phyloP scores from a whole-genome alignment of 2,888 invertebrate species.

The Himalopsyche tibetana region DNA sequence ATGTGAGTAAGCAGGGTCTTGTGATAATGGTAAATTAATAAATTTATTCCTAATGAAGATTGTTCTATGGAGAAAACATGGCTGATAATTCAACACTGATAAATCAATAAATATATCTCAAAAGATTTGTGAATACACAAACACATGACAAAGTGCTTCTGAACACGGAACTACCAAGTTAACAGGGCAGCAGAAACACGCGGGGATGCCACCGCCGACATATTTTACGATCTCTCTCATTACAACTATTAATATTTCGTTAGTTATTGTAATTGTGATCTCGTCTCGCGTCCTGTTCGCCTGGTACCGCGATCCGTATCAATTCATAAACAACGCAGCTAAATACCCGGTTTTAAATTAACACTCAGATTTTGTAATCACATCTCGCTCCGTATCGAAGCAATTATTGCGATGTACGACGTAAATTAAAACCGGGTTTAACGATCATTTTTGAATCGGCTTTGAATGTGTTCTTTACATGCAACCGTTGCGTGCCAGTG shows the following conservation, averaged over 20 bases:
- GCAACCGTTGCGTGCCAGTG: constrained; percentile 62
- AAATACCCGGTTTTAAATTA: constrained; percentile 59
- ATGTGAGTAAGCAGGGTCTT: not conserved
- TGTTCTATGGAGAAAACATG: not conserved
- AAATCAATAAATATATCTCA: constrained; percentile 37
- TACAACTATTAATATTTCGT: constrained; percentile 63
- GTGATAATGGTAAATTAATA: not conserved
- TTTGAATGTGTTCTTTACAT: constrained; percentile 61
- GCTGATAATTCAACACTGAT: constrained; percentile 15
- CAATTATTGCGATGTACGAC: constrained; percentile 51
- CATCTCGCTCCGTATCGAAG: constrained; percentile 48
- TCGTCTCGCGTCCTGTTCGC: constrained; percentile 51
- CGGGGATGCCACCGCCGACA: constrained; percentile 42
- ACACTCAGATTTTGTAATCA: constrained; percentile 56
- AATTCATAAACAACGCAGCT: constrained; percentile 57
- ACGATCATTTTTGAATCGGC: constrained; percentile 61
- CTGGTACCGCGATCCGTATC: constrained; percentile 53
- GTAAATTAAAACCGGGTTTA: constrained; percentile 63
- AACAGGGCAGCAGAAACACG: constrained; percentile 51
- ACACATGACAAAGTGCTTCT: constrained; percentile 56
- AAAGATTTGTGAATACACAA: constrained; percentile 37
- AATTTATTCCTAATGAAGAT: not conserved
- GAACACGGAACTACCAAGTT: constrained; percentile 60
- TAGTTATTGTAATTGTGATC: constrained; percentile 62
- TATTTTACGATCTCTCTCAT: constrained; percentile 61